These are phyloP conservation scores for Tanaodytes sp. DNA, from an alignment of 2,888 invertebrate species.

Conservation along the genomic window DNA sequence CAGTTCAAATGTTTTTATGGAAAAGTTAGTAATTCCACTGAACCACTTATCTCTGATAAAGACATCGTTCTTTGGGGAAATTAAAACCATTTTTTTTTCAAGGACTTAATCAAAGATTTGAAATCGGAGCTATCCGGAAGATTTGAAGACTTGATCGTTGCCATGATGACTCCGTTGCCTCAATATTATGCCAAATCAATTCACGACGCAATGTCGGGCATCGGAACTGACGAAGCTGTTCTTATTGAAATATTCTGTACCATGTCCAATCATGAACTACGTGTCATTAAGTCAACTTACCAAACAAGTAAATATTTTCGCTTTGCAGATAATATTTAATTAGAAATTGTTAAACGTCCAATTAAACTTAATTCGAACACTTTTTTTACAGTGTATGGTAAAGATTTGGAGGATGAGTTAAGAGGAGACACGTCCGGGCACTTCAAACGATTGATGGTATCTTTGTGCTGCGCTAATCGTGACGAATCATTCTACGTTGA, in stretches of 20 bases:
- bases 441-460: slow-evolving; percentile 91
- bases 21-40: slow-evolving; percentile 75
- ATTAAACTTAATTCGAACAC: too few species aligned
- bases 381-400: slow-evolving; percentile 85
- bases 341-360: too few species aligned
- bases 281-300: slow-evolving; percentile 73
- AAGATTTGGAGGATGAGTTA: slow-evolving; percentile 86
- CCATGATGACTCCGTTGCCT: slow-evolving; percentile 76
- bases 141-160: slow-evolving; percentile 76
- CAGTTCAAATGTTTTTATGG: slow-evolving; percentile 79
- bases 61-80: too few species aligned
- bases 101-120: slow-evolving; percentile 75
- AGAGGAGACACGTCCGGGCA: slow-evolving; percentile 92
- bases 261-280: slow-evolving; percentile 76
- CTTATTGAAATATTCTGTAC: slow-evolving; percentile 78
- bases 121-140: slow-evolving; percentile 77
- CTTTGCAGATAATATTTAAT: too few species aligned
- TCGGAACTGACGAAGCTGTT: slow-evolving; percentile 76
- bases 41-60: too few species aligned
- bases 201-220: slow-evolving; percentile 75
- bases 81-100: slow-evolving; percentile 3
- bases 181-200: slow-evolving; percentile 77
- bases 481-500: slow-evolving; percentile 86
- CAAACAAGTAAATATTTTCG: slow-evolving; percentile 73
- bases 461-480: slow-evolving; percentile 85